These are phyloP conservation scores for Chaunax sp. DNA, from an alignment of 2,797 vertebrate species.

Conservation along the genomic window DNA sequence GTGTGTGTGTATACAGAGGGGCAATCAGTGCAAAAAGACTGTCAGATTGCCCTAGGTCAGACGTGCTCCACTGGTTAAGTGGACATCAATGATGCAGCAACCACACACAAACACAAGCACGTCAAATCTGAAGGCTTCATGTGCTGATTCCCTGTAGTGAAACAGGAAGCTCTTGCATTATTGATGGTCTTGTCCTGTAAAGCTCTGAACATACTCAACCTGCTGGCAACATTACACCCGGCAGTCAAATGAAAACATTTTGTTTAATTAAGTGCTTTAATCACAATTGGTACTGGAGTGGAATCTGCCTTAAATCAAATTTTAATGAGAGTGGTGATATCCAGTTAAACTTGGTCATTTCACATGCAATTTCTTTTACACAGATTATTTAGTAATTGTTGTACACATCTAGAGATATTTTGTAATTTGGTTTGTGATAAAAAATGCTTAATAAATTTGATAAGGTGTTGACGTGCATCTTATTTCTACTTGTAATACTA, in stretches of 20 bases:
- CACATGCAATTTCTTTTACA: not conserved
- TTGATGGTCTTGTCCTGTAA: constrained; percentile 69
- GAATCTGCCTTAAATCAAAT: not conserved
- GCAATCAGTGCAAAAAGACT: constrained; percentile 67
- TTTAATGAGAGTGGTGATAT: not conserved
- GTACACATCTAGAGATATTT: not conserved
- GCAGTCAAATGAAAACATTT: constrained; percentile 57
- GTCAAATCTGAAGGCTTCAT: constrained; percentile 69
- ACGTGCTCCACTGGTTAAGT: constrained; percentile 68
- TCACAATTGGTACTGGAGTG: constrained; percentile 30
- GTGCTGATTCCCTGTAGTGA: constrained; percentile 67
- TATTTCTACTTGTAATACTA: not conserved
- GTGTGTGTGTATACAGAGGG: not conserved
- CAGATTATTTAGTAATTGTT: constrained; percentile 1
- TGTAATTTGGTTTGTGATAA: not conserved
- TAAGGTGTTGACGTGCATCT: too few species aligned
- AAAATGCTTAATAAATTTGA: not conserved
- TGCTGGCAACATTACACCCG: constrained; percentile 50
- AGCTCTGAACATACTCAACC: constrained; percentile 61
- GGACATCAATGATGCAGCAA: constrained; percentile 78
- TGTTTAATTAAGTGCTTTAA: constrained; percentile 51
- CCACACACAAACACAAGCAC: constrained; percentile 52
- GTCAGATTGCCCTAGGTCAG: constrained; percentile 55
- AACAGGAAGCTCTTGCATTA: constrained; percentile 70
- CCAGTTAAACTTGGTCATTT: not conserved